Evolutionary conservation across 30 jellyfish, hydroid and myxozoan genomes (phyloP).

Genomic region (Turritopsis dohrnii): DNA sequence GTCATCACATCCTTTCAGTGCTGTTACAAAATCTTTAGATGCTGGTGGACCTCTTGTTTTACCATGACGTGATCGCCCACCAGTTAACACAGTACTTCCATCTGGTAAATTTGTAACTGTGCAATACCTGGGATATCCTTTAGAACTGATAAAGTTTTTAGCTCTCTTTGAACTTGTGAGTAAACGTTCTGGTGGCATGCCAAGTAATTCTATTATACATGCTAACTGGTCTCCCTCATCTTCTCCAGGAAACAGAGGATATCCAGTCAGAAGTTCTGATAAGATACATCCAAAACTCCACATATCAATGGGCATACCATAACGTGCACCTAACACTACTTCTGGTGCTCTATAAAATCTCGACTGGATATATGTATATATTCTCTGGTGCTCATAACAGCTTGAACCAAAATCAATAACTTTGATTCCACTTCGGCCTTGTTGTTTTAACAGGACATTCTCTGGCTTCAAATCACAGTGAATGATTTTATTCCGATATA

Average conservation of each 20-base stretch:
- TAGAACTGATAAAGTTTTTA: constrained; percentile 83
- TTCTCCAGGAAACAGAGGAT: constrained; percentile 93
- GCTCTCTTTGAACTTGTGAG: constrained; percentile 75
- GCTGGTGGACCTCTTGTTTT: constrained; percentile 94
- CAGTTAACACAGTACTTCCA: constrained; percentile 83
- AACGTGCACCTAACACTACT: constrained; percentile 84
- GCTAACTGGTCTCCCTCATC: constrained; percentile 95
- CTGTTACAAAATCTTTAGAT: constrained; percentile 91
- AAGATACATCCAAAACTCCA: constrained; percentile 95
- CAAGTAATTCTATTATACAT: constrained; percentile 78
- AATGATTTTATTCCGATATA: constrained; percentile 65
- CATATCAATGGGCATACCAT: constrained; percentile 95
- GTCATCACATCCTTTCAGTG: constrained; percentile 85
- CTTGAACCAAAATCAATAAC: constrained; percentile 94
- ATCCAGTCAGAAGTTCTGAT: constrained; percentile 85
- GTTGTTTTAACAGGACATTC: constrained; percentile 76
- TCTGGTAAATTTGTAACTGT: constrained; percentile 82
- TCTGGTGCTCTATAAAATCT: constrained; percentile 94
- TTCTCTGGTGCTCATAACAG: constrained; percentile 92
- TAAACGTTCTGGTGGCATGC: constrained; percentile 88
- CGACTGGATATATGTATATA: constrained; percentile 83
- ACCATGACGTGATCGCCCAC: constrained; percentile 92
- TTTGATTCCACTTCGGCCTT: constrained; percentile 91
- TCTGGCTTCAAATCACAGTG: constrained; percentile 92
- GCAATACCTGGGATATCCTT: constrained; percentile 95